A percentile compares a stretch with the other conserved stretches of the same genome.
These are phyloP conservation scores for Drosophila biarmipes DNA, from an alignment of 1,140 invertebrate genomes.

Conservation along the genomic window DNA sequence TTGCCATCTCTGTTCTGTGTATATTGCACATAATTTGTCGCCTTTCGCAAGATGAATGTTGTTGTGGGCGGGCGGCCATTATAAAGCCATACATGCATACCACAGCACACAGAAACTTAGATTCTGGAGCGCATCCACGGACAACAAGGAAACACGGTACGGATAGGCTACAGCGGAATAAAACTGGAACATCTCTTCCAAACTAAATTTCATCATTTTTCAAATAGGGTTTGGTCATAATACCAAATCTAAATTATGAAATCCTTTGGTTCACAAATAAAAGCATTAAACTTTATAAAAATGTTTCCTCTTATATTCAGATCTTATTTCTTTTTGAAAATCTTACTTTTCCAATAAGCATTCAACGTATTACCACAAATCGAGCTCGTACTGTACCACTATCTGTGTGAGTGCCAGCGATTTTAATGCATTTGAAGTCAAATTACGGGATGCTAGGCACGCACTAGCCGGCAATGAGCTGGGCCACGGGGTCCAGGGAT, in stretches of 20 bases:
- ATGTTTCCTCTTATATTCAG: too few relatives aligned
- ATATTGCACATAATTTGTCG: constrained; percentile 81
- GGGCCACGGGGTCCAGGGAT: constrained; percentile 8
- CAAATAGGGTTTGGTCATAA: too few relatives aligned
- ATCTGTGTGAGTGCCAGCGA: constrained; percentile 39
- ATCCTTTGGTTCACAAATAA: too few relatives aligned
- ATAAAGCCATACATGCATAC: constrained; percentile 56
- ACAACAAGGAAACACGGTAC: background rate
- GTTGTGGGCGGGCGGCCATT: constrained; percentile 66
- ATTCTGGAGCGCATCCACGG: constrained; percentile 5
- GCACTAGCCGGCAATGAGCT: constrained; percentile 60
- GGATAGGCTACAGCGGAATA: background rate
- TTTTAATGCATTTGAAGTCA: constrained; percentile 81
- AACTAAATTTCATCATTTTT: background rate
- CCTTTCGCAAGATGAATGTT: constrained; percentile 82
- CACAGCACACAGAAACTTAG: constrained; percentile 17
- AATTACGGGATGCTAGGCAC: constrained; percentile 76
- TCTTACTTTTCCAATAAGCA: too few relatives aligned
- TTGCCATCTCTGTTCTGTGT: constrained; percentile 71
- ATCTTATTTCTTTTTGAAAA: too few relatives aligned
- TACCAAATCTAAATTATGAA: too few relatives aligned
- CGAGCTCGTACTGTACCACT: constrained; percentile 23
- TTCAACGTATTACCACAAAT: background rate
- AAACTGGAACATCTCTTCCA: background rate
- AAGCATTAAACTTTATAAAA: too few relatives aligned